A percentile compares a stretch with the other conserved stretches of the same genome.
Evolutionary conservation across 1,140 invertebrate species (phyloP).

Genomic region (Cydia strobilella): DNA sequence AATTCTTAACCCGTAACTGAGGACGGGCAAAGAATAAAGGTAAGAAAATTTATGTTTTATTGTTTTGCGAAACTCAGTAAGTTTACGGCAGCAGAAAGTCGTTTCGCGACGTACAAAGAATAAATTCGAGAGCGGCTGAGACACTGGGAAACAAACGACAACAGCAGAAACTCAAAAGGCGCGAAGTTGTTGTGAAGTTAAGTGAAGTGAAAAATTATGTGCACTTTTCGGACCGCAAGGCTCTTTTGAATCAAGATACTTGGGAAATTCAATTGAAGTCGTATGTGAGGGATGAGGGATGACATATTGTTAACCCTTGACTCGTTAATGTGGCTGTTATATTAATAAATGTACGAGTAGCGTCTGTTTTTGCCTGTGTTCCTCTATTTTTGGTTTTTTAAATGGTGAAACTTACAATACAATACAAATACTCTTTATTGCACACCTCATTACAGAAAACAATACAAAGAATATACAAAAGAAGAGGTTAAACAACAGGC

Average conservation of each 20-base stretch:
- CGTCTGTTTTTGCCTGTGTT: too few relatives aligned
- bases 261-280: background rate
- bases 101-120: conserved; percentile 14
- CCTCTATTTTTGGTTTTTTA: too few relatives aligned
- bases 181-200: conserved; percentile 8
- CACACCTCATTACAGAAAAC: too few relatives aligned
- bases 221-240: background rate
- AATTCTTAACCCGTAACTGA: background rate
- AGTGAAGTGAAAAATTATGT: conserved; percentile 25
- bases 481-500: too few relatives aligned
- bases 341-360: too few relatives aligned
- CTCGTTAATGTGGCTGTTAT: too few relatives aligned
- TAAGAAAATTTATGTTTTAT: conserved; percentile 22
- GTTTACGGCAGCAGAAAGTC: conserved; percentile 7
- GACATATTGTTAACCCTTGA: too few relatives aligned
- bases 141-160: background rate
- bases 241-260: background rate
- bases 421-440: too few relatives aligned
- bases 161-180: background rate
- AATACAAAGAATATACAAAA: too few relatives aligned
- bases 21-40: conserved; percentile 23
- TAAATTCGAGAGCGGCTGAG: background rate
- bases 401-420: too few relatives aligned
- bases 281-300: background rate
- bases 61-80: background rate